Conservation (phyloP, 2,113 vertebrate species). For the Rafetus swinhoei region DNA sequence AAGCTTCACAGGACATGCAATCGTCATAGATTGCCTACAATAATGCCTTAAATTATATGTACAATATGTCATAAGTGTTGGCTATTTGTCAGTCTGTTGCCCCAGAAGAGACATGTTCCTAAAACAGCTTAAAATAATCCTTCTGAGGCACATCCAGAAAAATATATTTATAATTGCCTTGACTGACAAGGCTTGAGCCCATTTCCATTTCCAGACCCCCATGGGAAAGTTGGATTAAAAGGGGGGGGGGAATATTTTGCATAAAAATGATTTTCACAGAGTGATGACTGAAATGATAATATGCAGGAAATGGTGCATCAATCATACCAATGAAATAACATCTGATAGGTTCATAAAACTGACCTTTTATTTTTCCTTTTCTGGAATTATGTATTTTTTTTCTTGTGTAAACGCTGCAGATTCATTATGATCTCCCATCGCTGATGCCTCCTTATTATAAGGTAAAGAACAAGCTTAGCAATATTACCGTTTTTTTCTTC, state of each 20-base stretch:
- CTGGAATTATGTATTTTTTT: neutral
- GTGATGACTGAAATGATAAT: slow-evolving; percentile 40
- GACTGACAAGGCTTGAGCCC: neutral
- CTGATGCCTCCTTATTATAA: neutral
- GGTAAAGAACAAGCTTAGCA: neutral
- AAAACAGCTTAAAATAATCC: slow-evolving; percentile 12
- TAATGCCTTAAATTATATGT: neutral
- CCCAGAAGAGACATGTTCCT: neutral
- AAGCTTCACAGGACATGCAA: neutral
- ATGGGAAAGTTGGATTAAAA: slow-evolving; percentile 56
- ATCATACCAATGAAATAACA: slow-evolving; percentile 12
- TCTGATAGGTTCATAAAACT: neutral
- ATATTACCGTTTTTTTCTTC: slow-evolving; percentile 61
- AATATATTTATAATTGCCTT: neutral
- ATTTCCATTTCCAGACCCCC: slow-evolving; percentile 35
- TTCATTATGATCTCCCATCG: neutral
- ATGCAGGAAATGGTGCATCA: neutral
- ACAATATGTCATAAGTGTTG: accelerated
- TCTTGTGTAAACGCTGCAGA: neutral
- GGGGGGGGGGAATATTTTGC: slow-evolving; percentile 42
- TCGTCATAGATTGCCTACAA: neutral
- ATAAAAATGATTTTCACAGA: slow-evolving; percentile 49
- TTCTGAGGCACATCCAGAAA: neutral
- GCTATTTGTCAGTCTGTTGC: neutral
- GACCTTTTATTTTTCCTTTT: neutral